Conservation (phyloP, 2,888 invertebrate species). For the Dioctria rufipes region DNA sequence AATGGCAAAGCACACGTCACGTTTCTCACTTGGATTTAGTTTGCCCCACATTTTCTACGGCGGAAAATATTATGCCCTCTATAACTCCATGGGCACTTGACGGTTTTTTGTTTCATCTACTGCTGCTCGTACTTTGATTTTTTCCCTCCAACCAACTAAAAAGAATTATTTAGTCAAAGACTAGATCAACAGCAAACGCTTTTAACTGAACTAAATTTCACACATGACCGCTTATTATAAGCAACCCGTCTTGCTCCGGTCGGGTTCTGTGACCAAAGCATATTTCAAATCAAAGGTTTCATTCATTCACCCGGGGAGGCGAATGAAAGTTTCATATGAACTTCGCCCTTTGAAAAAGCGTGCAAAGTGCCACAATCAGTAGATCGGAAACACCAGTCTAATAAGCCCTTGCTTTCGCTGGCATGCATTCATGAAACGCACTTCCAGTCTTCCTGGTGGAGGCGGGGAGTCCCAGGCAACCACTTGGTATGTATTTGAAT, state of each 20-base stretch:
- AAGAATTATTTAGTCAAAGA: slow-evolving; percentile 22
- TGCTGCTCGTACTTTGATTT: slow-evolving; percentile 9
- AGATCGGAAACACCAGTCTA: neutral
- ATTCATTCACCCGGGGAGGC: neutral
- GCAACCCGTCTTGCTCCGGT: neutral
- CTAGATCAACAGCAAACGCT: slow-evolving; percentile 30
- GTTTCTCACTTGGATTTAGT: neutral
- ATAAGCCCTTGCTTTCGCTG: slow-evolving; percentile 11
- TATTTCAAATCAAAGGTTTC: neutral
- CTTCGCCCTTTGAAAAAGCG: neutral
- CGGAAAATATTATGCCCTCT: slow-evolving; percentile 28
- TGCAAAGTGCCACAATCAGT: neutral
- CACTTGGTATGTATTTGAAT: neutral
- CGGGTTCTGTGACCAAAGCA: neutral
- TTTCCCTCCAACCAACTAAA: neutral
- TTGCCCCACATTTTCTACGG: slow-evolving; percentile 6
- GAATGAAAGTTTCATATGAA: slow-evolving; percentile 25
- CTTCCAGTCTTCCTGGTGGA: neutral
- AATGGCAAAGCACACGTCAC: neutral
- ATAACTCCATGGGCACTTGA: neutral
- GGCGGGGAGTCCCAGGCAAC: neutral
- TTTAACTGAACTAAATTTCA: slow-evolving; percentile 41
- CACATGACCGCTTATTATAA: slow-evolving; percentile 32
- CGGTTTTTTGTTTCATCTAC: slow-evolving; percentile 14
- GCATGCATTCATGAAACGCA: slow-evolving; percentile 16